These are phyloP conservation scores for Anhinga anhinga DNA, from an alignment of 2,113 vertebrate genomes.

Conservation along the genomic window DNA sequence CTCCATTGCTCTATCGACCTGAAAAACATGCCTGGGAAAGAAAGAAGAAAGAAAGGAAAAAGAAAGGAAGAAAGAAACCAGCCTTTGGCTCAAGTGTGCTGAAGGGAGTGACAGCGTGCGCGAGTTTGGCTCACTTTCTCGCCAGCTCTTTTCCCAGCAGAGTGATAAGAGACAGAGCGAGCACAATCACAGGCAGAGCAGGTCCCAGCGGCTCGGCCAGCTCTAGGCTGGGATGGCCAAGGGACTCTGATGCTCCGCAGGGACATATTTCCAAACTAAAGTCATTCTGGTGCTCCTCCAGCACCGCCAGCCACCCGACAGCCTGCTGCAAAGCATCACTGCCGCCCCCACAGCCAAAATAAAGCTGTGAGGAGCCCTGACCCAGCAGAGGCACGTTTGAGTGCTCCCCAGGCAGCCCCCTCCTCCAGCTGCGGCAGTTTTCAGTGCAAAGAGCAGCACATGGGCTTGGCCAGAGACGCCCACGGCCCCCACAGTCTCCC, in stretches of 20 bases:
- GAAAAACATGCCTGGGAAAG: background rate
- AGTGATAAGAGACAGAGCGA: background rate
- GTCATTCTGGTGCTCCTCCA: conserved; percentile 66
- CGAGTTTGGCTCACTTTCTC: background rate
- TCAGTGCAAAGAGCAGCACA: background rate
- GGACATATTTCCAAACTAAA: conserved; percentile 72
- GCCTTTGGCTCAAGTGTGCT: background rate
- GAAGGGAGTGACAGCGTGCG: background rate
- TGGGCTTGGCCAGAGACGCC: rapidly evolving
- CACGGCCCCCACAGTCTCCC: rapidly evolving
- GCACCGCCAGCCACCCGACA: background rate
- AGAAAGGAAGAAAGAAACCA: background rate
- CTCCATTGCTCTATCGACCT: rapidly evolving
- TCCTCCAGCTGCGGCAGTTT: background rate
- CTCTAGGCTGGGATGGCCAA: background rate
- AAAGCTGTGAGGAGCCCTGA: conserved; percentile 35
- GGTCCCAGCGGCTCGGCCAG: background rate
- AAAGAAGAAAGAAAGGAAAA: background rate
- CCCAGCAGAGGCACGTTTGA: background rate
- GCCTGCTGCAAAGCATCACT: background rate
- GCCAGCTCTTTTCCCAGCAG: conserved; percentile 28
- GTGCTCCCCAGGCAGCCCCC: conserved; percentile 21
- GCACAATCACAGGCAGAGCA: background rate
- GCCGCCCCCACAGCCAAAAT: background rate
- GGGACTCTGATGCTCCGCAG: background rate